A percentile compares a stretch with the other conserved stretches of the same genome.
Conservation (phyloP, 2,113 vertebrate species). For the Bombycilla garrulus region DNA sequence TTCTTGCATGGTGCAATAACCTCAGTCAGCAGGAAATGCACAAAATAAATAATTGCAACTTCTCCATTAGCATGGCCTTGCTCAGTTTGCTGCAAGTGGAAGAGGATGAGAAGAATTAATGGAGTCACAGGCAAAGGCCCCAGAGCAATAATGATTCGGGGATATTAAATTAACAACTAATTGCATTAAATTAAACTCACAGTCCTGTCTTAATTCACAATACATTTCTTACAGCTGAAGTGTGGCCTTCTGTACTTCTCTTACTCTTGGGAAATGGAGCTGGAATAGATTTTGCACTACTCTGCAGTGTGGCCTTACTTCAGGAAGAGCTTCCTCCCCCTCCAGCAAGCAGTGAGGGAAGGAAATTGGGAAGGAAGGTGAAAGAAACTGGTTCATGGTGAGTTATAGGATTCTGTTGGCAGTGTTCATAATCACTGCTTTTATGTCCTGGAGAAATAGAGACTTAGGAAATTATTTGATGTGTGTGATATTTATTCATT, state of each 20-base stretch:
- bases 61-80: not conserved
- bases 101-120: constrained; percentile 37
- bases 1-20: constrained; percentile 9
- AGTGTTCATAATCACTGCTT: not conserved
- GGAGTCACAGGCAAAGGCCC: constrained; percentile 14
- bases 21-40: constrained; percentile 41
- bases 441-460: not conserved
- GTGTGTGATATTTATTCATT: not conserved
- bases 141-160: not conserved
- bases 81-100: not conserved
- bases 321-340: not conserved
- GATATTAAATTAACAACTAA: constrained; percentile 31
- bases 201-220: not conserved
- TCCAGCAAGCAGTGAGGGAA: not conserved
- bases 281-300: not conserved
- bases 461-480: not conserved
- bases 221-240: not conserved
- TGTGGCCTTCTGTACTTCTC: not conserved
- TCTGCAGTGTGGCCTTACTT: not conserved
- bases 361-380: not conserved
- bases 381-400: not conserved
- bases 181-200: constrained; percentile 14
- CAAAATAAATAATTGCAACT: constrained; percentile 49
- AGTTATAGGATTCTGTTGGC: not conserved
- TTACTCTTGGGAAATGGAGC: not conserved